Base-by-base conservation (phyloP, 1,140 invertebrate species). In the Micrasema longulum region DNA sequence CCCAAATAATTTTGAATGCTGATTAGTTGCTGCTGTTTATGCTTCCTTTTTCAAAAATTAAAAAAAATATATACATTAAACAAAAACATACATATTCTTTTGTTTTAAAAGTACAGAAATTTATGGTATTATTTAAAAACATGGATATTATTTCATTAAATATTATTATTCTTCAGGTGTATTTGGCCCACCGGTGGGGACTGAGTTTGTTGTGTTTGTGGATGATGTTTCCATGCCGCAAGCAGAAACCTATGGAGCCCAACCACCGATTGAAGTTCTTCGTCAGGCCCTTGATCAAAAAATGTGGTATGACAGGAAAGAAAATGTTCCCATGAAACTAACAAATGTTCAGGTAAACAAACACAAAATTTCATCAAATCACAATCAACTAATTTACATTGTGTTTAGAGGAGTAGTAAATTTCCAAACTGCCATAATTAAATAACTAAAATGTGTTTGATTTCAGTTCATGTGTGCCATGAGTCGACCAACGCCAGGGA, bases 201-300 rank as follows among this genome's bases (percentile, higher is more conserved):
- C 95, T 80, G 91, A 91, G 74, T 91, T 92, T 84, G 91, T 98
- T 11, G 88, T 97, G 23, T 98, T 98, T 81, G 93, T 98, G 4
- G 96, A 98, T 80, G 96, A 98, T 80, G 88, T 98, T 2, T 97
- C 95, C 74, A 95, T 97, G 93, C 96, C 96, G 0, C 82, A 93
- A 73, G 90, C 91, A 67, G 94, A 96, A 83, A 88, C 88, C 5
- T 97, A 95, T 80, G 95, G 95, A 0, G 95, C 95, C 0, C 95
- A 97, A 82, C 95, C 96, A 0, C 94, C 96, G 0, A 95, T 98
- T 52, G 96, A 98, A 81, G 82, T 98, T 18, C 79, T 98, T 1
- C 85, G 96, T 12, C 96, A 97, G 83, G 94, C 92, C 88, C 85
- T 97, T 12, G 97, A 98, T 83, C 93, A 97, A 73, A 89, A 89